phyloP scores from a whole-genome alignment of 2,888 invertebrate genomes.

The Drosophila setosimentum region DNA sequence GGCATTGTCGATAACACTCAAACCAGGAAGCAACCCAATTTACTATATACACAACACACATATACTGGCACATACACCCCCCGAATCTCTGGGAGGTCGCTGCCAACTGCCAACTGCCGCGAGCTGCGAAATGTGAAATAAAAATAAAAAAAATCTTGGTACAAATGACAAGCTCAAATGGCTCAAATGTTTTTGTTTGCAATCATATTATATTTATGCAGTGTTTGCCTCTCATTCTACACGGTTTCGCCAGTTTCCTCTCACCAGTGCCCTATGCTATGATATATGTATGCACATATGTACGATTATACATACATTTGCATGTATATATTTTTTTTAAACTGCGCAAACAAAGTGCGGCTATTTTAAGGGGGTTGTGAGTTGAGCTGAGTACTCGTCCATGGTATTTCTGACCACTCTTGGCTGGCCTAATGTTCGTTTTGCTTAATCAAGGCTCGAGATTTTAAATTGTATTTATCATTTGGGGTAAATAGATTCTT shows the following conservation, averaged over 20 bases:
- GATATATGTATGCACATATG: slow-evolving; percentile 25
- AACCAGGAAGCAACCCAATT: slow-evolving; percentile 18
- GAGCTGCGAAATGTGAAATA: slow-evolving; percentile 24
- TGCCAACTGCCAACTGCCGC: slow-evolving; percentile 40
- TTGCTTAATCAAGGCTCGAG: slow-evolving; percentile 74
- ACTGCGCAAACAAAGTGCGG: slow-evolving; percentile 34
- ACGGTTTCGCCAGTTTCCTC: slow-evolving; percentile 17
- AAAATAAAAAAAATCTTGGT: slow-evolving; percentile 32
- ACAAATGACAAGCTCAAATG: slow-evolving; percentile 77
- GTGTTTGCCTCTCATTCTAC: slow-evolving; percentile 43
- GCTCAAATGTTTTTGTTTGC: slow-evolving; percentile 78
- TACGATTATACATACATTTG: slow-evolving; percentile 14
- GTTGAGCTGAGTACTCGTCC: not conserved
- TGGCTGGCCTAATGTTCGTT: slow-evolving; percentile 65
- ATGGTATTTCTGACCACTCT: slow-evolving; percentile 39
- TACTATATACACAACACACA: slow-evolving; percentile 16
- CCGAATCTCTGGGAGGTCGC: slow-evolving; percentile 7
- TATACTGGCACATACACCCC: slow-evolving; percentile 4
- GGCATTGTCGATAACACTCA: slow-evolving; percentile 28
- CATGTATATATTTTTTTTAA: slow-evolving; percentile 5
- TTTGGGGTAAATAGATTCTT: slow-evolving; percentile 48
- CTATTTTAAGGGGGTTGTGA: slow-evolving; percentile 3
- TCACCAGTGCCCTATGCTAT: not conserved
- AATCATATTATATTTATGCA: slow-evolving; percentile 82
- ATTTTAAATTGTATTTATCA: slow-evolving; percentile 79